Evolutionary conservation across 2,797 vertebrate species (phyloP), one percentile per base, ranked within the genome.

Genomic region (Crossoptilon crossoptilon): DNA sequence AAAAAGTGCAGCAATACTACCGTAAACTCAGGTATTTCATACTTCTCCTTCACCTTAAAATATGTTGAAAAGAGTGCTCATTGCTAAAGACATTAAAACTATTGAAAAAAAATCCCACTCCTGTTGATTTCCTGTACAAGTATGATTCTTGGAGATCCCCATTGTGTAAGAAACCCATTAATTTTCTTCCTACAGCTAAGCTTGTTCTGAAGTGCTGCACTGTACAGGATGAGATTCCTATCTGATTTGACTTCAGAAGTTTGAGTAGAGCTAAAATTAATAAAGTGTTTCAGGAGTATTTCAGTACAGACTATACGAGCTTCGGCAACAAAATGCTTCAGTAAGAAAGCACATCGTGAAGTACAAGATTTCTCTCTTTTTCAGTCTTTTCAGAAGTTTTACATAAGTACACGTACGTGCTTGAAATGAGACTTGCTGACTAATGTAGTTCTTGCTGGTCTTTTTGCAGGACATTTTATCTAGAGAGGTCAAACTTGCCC

Each of bases 1-100:
- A 99, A 97, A 99, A 99, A 97, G 99, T 99, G 91, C 99, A 99
- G 95, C 98, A 98, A 89, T 99, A 99, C 96, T 99, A 99, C 97
- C 98, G 99, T 81, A 99, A 97, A 97, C 99, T 99, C 98, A 99
- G 99, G 99, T 99, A 96, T n/a, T 71, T 58, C 18, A 11, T 68
- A 39, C 27, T 91, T 88, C 43, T 29, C 31, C 23, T 77, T 81
- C 73, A 17, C 39, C 14, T 74, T 77, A 63, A 84, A 78, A 91
- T 24, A 84, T 29, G 33, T 9, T 7, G 27, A 70, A 62, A 81
- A 83, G 48, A 69, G 31, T 12, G 3, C 17, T 89, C 7, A 15
- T 83, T 88, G 27, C 39, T 81, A 43, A 85, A 35, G 27, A n/a
- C 31, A n/a, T 73, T 83, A 88, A 58, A 48, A 63, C 53, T 46